phyloP scores from a whole-genome alignment of 2,888 invertebrate genomes.

The Oasisia sp. region DNA sequence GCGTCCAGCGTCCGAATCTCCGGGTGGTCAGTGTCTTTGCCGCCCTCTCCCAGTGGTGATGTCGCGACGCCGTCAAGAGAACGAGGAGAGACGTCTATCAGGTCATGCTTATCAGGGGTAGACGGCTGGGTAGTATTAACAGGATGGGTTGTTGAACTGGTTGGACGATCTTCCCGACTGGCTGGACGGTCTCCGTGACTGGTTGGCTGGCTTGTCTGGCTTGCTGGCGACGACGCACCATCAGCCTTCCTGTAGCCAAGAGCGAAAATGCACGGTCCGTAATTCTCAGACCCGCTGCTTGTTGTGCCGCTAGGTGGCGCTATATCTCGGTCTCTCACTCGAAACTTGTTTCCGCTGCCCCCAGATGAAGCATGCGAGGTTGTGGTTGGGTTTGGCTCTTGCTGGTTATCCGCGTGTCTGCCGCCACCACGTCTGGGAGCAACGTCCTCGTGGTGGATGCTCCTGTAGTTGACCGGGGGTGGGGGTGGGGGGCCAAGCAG shows the following conservation, averaged over 20 bases:
- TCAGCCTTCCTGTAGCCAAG: background rate
- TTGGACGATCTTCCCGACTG: background rate
- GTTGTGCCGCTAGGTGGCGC: background rate
- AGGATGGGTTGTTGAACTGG: background rate
- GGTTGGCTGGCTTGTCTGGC: background rate
- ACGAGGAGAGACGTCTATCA: background rate
- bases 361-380: background rate
- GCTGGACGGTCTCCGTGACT: background rate
- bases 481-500: background rate
- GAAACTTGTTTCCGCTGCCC: background rate
- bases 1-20: slow-evolving; percentile 29
- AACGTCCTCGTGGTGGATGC: background rate
- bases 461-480: background rate
- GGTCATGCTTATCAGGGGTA: background rate
- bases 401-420: background rate
- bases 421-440: background rate
- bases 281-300: background rate
- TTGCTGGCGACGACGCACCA: background rate
- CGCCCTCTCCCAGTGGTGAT: background rate
- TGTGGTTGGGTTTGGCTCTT: background rate
- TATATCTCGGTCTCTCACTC: slow-evolving; percentile 1
- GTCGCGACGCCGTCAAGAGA: background rate
- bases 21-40: background rate
- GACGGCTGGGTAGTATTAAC: background rate
- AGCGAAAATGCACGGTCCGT: slow-evolving; percentile 3